Conservation (phyloP, 2,888 invertebrate species). For the Linnaemya tessellans region DNA sequence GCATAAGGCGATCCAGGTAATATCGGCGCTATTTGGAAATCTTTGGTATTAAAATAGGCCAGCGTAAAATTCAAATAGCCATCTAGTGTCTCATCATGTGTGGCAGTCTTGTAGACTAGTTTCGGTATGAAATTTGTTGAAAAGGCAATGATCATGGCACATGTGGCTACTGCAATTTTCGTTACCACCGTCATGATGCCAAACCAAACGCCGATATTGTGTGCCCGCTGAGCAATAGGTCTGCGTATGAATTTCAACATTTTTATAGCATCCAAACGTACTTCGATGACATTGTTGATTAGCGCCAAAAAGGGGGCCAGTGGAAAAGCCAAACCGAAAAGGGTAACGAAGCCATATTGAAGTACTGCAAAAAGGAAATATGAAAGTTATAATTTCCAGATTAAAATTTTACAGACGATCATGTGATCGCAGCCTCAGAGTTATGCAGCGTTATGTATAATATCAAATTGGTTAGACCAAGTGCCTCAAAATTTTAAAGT, state of each 20-base stretch:
- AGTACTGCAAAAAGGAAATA: constrained; percentile 85
- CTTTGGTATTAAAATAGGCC: constrained; percentile 86
- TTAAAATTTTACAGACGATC: too few species aligned
- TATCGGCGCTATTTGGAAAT: constrained; percentile 83
- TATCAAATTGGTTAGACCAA: too few species aligned
- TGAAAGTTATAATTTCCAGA: too few species aligned
- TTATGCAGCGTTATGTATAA: too few species aligned
- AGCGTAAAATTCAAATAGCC: constrained; percentile 89
- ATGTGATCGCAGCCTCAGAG: too few species aligned
- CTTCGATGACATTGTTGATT: constrained; percentile 92
- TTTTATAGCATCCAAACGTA: constrained; percentile 92
- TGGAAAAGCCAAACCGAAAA: constrained; percentile 94
- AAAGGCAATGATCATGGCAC: constrained; percentile 92
- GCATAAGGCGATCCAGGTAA: constrained; percentile 76
- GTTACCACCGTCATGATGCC: constrained; percentile 89
- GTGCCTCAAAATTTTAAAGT: too few species aligned
- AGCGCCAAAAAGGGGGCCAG: constrained; percentile 92
- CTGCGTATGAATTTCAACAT: constrained; percentile 89
- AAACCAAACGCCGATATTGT: constrained; percentile 92
- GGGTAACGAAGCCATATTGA: constrained; percentile 93
- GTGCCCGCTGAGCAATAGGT: constrained; percentile 89
- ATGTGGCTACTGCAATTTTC: constrained; percentile 90
- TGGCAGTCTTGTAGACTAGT: constrained; percentile 86
- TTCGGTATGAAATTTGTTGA: constrained; percentile 93
- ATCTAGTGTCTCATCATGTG: constrained; percentile 84